phyloP scores from a whole-genome alignment of 2,113 vertebrate species.

The Engystomops pustulosus region DNA sequence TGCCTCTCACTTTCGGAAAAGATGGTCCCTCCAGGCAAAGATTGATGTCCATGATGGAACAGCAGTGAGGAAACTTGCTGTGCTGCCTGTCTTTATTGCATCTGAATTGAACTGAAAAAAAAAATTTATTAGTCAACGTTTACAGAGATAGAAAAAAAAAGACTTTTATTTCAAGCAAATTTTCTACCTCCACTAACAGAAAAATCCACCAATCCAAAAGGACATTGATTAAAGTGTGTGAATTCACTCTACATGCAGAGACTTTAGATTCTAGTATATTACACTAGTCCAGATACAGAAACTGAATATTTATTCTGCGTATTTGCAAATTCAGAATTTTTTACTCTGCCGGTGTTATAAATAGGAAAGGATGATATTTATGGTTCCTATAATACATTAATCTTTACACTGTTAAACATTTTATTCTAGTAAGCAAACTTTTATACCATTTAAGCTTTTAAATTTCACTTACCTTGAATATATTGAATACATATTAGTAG shows the following conservation, averaged over 20 bases:
- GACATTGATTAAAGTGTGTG: background rate
- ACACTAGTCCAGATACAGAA: background rate
- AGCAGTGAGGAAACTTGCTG: constrained; percentile 57
- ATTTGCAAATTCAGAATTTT: constrained; percentile 25
- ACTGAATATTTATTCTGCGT: constrained; percentile 10
- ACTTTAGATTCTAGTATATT: background rate
- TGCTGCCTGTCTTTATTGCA: constrained; percentile 56
- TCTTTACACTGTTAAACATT: constrained; percentile 25
- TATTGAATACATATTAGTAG: background rate
- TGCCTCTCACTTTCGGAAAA: constrained; percentile 67
- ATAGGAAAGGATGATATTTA: constrained; percentile 5
- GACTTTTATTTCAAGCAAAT: constrained; percentile 43
- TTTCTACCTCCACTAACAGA: background rate
- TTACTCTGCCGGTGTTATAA: background rate
- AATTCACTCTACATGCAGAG: background rate
- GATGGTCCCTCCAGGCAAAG: constrained; percentile 62
- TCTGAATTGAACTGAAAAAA: constrained; percentile 53
- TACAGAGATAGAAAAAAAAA: constrained; percentile 46
- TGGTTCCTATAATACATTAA: constrained; percentile 30
- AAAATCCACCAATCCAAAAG: background rate
- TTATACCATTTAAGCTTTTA: constrained; percentile 17
- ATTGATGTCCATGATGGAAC: constrained; percentile 60
- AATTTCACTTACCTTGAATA: constrained; percentile 10
- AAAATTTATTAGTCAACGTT: constrained; percentile 53
- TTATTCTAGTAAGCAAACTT: constrained; percentile 17